Base-by-base conservation (phyloP, 2,888 invertebrate species). In the Melikaiella ostensackeni region DNA sequence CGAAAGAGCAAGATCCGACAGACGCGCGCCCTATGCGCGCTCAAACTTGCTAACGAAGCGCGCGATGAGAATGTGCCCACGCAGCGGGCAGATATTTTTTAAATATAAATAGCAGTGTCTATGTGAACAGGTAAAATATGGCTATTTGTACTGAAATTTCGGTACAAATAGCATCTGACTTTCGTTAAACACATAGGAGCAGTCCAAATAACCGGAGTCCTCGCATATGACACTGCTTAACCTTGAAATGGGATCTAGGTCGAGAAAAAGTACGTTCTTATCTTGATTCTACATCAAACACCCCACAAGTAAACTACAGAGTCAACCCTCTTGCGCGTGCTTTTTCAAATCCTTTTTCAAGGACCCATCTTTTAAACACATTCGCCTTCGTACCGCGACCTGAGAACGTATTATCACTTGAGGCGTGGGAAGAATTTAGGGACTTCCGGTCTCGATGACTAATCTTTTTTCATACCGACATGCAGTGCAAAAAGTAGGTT, bases 231-330 rank as follows among this genome's bases (percentile, higher is more conserved):
- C 79, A 79, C 77, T 74, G 64, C 75, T 78, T 78, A 78, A 77
- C 82, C 81, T 81, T 80, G 64, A 82, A 81, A 77, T 64, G 70
- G 80, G 79, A 84, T 82, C 75, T 84, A 77, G 84, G 84, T 83
- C 83, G 82, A 75, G 80, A 78, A 81, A 82, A 83, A 79, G 80
- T 80, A 84, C 82, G 75, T 79, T 79, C 81, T 81, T 83, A 84
- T 84, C 83, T 75, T 66, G 78, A 79, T 63, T 78, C 80, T 80
- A 82, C 79, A 83, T 82, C 82, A 74, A 78, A 64, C 66, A 70
- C 50, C 66, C 46, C n/a, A 70, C 57, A 46, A 70, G 46, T n/a
- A 70, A 70, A 70, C 66, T 70, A 50, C 30, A 35, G 13, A 38
- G 46, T 27, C 30, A 30, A 46, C 50, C 66, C 66, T 30, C 30